Evolutionary conservation across 2,113 vertebrate species (phyloP).

Genomic region (Sapayoa aenigma): DNA sequence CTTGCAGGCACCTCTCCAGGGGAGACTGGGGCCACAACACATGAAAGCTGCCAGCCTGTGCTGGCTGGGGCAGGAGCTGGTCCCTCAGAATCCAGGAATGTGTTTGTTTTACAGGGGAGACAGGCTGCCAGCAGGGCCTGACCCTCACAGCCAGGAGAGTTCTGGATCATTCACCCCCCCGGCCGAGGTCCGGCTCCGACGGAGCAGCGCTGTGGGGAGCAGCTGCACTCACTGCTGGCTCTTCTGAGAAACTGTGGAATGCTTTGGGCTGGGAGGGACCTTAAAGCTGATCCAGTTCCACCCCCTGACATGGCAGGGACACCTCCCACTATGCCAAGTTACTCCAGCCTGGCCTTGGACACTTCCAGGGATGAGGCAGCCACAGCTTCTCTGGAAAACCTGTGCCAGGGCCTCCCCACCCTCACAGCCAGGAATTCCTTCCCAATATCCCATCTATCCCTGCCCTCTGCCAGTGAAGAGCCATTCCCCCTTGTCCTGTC

Average conservation of each 20-base stretch:
- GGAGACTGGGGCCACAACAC: background rate
- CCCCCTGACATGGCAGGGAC: background rate
- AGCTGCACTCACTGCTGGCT: background rate
- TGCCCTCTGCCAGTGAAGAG: background rate
- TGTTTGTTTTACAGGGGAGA: background rate
- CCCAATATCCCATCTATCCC: accelerated
- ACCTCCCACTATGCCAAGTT: accelerated
- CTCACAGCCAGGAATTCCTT: accelerated
- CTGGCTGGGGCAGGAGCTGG: background rate
- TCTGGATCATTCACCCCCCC: background rate
- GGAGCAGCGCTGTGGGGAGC: accelerated
- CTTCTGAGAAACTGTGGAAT: background rate
- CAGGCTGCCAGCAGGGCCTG: background rate
- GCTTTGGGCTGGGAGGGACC: background rate
- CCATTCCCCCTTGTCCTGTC: background rate
- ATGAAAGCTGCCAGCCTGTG: accelerated
- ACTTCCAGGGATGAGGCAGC: background rate
- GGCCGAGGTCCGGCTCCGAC: accelerated
- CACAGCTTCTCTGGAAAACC: background rate
- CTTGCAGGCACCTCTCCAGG: background rate
- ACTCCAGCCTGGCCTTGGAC: accelerated
- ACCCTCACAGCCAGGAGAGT: accelerated
- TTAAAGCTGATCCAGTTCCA: background rate
- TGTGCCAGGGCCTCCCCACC: accelerated
- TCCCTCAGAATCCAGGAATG: background rate